phyloP scores from a whole-genome alignment of 2,797 vertebrate species.

The Eulemur rubriventer region DNA sequence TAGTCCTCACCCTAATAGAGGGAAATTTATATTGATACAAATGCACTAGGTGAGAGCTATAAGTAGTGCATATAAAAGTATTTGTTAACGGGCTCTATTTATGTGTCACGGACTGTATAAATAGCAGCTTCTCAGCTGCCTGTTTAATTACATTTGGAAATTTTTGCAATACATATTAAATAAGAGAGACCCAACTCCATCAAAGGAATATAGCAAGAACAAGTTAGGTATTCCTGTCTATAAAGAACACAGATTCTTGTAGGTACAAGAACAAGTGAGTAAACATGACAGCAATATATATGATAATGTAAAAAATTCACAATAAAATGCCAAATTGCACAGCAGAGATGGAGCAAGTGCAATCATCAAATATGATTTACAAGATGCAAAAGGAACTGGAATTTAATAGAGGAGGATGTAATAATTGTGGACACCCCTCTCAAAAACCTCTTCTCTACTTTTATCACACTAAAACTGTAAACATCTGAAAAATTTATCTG shows the following conservation, averaged over 20 bases:
- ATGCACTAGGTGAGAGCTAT: not conserved
- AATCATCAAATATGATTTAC: not conserved
- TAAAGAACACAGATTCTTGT: not conserved
- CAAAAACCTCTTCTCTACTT: not conserved
- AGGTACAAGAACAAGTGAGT: not conserved
- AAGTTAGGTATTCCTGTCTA: not conserved
- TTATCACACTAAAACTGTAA: not conserved
- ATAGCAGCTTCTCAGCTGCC: not conserved
- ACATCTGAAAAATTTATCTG: not conserved
- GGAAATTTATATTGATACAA: not conserved
- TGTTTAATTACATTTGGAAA: not conserved
- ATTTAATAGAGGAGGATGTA: constrained; percentile 37
- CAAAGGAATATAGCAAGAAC: constrained; percentile 5
- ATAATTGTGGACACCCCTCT: not conserved
- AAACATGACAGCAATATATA: constrained; percentile 37
- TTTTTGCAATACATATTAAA: not conserved
- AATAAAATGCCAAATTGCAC: constrained; percentile 21
- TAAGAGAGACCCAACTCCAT: not conserved
- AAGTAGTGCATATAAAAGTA: not conserved
- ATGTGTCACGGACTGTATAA: not conserved
- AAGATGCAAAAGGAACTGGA: constrained; percentile 3
- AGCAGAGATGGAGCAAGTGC: not conserved
- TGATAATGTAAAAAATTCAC: constrained; percentile 9
- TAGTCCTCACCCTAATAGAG: not conserved
- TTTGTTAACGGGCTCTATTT: not conserved